phyloP scores from a whole-genome alignment of 2,888 invertebrate species.

The Dryobotodes eremita region DNA sequence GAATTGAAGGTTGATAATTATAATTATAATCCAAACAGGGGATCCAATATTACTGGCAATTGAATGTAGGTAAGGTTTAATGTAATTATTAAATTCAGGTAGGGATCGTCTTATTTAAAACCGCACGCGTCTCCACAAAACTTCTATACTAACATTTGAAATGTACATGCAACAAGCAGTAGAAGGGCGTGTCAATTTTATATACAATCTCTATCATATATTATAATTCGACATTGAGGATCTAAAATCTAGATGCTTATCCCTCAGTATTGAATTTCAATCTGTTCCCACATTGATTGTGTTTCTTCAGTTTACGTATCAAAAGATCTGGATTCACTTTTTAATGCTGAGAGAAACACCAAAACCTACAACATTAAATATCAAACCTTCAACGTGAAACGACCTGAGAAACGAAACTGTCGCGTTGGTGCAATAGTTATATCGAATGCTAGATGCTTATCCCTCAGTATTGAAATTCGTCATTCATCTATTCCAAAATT shows the following conservation, averaged over 20 bases:
- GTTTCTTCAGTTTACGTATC: neutral
- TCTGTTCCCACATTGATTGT: neutral
- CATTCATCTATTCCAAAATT: neutral
- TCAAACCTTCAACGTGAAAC: slow-evolving; percentile 13
- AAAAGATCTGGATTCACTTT: slow-evolving; percentile 1
- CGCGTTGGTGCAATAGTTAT: slow-evolving; percentile 22
- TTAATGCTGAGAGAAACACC: neutral
- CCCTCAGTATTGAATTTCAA: neutral
- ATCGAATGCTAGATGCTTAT: slow-evolving; percentile 5
- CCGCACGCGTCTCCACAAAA: neutral
- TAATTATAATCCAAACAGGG: neutral
- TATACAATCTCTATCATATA: neutral
- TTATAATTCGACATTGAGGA: neutral
- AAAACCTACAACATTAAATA: neutral
- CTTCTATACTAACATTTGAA: neutral
- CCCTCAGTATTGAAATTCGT: neutral
- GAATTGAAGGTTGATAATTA: neutral
- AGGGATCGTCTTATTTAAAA: too few species aligned
- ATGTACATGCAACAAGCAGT: neutral
- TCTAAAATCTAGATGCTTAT: neutral
- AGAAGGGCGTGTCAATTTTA: neutral
- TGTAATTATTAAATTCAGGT: neutral
- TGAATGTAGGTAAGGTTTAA: neutral
- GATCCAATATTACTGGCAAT: neutral
- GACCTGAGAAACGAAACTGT: slow-evolving; percentile 23